A percentile compares a stretch with the other conserved stretches of the same genome.
Evolutionary conservation across 2,797 vertebrate genomes (phyloP).

Genomic region (Nyctalus aviator): DNA sequence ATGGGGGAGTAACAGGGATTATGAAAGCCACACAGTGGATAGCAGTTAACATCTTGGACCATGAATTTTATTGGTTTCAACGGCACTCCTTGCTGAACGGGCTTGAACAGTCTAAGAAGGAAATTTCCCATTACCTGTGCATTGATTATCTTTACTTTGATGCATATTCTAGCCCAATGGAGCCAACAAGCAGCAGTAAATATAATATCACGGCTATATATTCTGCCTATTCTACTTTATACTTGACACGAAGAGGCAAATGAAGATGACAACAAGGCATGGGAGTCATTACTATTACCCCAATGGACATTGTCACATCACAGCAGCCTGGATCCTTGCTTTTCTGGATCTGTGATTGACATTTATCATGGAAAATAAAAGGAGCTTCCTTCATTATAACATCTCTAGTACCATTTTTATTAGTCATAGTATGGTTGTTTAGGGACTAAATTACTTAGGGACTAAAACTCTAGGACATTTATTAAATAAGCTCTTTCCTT

Average conservation of each 20-base stretch:
- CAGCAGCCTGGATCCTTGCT: slow-evolving; percentile 27
- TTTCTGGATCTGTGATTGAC: not conserved
- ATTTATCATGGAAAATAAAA: slow-evolving; percentile 11
- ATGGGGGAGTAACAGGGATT: not conserved
- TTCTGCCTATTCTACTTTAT: slow-evolving; percentile 18
- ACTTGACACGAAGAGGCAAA: not conserved
- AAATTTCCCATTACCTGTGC: not conserved
- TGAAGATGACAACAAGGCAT: slow-evolving; percentile 3
- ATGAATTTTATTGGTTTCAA: slow-evolving; percentile 24
- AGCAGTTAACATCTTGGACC: not conserved
- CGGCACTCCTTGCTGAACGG: not conserved
- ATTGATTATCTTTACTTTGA: slow-evolving; percentile 23
- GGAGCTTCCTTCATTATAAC: not conserved
- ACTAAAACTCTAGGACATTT: not conserved
- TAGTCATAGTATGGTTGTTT: slow-evolving; percentile 37
- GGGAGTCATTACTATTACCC: not conserved
- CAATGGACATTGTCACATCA: not conserved
- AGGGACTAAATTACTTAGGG: too few relatives aligned
- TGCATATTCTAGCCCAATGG: not conserved
- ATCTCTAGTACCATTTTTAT: slow-evolving; percentile 34
- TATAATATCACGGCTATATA: slow-evolving; percentile 3
- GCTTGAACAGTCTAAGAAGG: not conserved
- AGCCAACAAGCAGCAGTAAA: not conserved
- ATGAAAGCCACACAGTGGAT: not conserved
- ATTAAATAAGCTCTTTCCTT: slow-evolving; percentile 52